phyloP scores from a whole-genome alignment of 2,888 invertebrate genomes.

The Germaria angustata region DNA sequence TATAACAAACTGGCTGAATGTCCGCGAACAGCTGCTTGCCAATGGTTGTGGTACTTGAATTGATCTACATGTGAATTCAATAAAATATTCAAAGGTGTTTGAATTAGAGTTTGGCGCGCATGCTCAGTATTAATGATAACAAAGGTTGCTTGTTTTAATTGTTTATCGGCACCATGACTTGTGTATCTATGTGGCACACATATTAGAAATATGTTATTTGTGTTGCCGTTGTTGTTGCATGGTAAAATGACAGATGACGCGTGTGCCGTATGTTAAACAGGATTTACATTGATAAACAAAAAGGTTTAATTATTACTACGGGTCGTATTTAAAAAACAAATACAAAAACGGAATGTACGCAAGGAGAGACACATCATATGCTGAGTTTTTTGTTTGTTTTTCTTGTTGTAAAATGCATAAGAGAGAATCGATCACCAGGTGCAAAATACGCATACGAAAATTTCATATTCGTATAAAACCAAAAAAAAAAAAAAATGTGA shows the following conservation, averaged over 20 bases:
- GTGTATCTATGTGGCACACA: constrained; percentile 4
- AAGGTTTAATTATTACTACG: constrained; percentile 51
- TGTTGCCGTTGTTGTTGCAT: constrained; percentile 20
- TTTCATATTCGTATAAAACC: constrained; percentile 53
- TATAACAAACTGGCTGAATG: constrained; percentile 31
- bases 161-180: constrained; percentile 34
- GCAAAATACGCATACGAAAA: constrained; percentile 71
- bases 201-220: constrained; percentile 16
- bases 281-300: constrained; percentile 59
- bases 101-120: constrained; percentile 54
- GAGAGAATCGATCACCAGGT: constrained; percentile 76
- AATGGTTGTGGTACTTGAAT: constrained; percentile 3
- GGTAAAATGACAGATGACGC: constrained; percentile 63
- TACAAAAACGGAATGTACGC: not conserved
- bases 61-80: constrained; percentile 38
- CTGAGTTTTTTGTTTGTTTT: constrained; percentile 23
- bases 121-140: constrained; percentile 35
- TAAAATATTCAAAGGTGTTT: constrained; percentile 54
- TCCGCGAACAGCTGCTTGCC: constrained; percentile 67
- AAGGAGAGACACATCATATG: constrained; percentile 52
- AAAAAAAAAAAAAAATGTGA: constrained; percentile 33
- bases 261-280: constrained; percentile 62
- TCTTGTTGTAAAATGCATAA: constrained; percentile 60
- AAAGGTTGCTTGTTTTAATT: not conserved
- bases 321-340: constrained; percentile 29